Conservation (phyloP, 2,113 vertebrate genomes). For the Scalopus aquaticus region DNA sequence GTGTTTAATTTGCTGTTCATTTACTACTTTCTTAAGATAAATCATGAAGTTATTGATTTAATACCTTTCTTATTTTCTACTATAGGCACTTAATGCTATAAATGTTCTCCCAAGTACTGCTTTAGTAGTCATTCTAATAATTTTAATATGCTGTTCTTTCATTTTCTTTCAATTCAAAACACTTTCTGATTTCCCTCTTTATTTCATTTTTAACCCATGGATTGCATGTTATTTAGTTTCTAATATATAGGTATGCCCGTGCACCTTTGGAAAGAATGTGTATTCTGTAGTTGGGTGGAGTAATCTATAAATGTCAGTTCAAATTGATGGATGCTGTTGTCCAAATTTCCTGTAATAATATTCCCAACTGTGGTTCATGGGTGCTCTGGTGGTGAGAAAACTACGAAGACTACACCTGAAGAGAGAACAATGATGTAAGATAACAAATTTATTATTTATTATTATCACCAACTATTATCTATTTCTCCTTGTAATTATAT, state of each 20-base stretch:
- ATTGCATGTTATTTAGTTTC: background rate
- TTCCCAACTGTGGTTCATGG: background rate
- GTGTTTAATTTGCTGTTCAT: background rate
- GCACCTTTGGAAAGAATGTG: background rate
- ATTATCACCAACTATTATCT: background rate
- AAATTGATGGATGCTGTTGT: background rate
- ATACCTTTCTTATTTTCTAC: background rate
- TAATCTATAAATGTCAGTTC: background rate
- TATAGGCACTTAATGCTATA: background rate
- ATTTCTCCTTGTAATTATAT: background rate
- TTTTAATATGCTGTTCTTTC: background rate
- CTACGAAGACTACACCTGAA: no score
- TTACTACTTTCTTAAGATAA: background rate
- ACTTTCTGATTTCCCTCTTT: background rate
- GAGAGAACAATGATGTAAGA: no score
- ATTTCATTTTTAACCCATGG: background rate
- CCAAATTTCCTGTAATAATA: background rate
- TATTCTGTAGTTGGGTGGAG: background rate
- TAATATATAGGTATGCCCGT: background rate
- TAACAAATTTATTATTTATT: no score
- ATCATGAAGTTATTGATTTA: background rate
- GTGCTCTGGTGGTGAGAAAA: no score
- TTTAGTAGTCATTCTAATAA: background rate
- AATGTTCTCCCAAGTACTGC: background rate
- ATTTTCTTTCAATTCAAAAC: background rate